Evolutionary conservation across 2,797 vertebrate genomes (phyloP), one percentile per base, ranked within the genome.

Genomic region (Enteromius mattozi): DNA sequence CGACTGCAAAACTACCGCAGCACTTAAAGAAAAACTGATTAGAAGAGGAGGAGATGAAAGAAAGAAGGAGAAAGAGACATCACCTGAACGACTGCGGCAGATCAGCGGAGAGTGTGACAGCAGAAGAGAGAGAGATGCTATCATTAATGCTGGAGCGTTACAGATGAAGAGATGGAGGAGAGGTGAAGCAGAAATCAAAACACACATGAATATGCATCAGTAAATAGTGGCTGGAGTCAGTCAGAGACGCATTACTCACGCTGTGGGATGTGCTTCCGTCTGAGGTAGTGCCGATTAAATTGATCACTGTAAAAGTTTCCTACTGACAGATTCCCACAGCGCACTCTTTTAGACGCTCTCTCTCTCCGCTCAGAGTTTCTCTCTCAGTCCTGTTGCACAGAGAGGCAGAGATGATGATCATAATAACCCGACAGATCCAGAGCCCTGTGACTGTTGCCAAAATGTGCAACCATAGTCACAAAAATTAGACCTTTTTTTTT

Each of bases 181-280:
- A 66, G 30, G 56, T 75, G 59, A 27, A 75, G 40, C 30, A 80
- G 61, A 69, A 80, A 68, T 80, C 19, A 37, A 80, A 33, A 71
- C 72, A 80, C 54, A 72, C 37, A 68, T 86, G 81, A 86, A 86
- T 86, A 90, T 88, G 85, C 81, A 84, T 87, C 61, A 72, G 84
- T 87, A 88, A 88, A 89, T 91, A 92, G 90, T 92, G 86, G 88
- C 61, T 63, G 88, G 63, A 76, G 19, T 63, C 87, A 87, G 89
- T 78, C 56, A 85, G 78, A 79, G 80, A 56, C 54, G 81, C 88
- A 89, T 91, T 85, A 89, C 69, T 84, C 87, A 63, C 72, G 71
- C 83, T 49, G 85, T 85, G 82, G 84, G 85, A 87, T 84, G 82
- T 27, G 79, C 71, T 80, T 89, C 86, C 81, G 56, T 83, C 65